Evolutionary conservation across 2,888 invertebrate genomes (phyloP).

Genomic region (Stenurella melanura): DNA sequence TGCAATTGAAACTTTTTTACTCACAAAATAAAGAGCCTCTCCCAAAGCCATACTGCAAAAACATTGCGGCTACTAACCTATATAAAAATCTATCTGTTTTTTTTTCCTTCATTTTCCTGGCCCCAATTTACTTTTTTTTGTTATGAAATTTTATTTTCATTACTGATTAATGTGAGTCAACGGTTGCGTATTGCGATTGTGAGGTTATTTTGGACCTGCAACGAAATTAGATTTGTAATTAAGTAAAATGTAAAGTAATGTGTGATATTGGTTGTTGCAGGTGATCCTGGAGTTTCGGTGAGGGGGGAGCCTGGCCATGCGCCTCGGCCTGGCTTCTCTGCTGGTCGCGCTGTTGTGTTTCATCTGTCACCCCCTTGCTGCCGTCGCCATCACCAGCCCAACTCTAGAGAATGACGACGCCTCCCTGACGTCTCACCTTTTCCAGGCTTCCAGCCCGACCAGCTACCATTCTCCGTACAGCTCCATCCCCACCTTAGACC

Average conservation of each 20-base stretch:
- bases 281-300: constrained; percentile 69
- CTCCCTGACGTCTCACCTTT: constrained; percentile 24
- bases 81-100: too few relatives aligned
- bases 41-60: too few relatives aligned
- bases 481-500: constrained; percentile 11
- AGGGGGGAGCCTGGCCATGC: constrained; percentile 78
- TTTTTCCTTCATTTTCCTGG: too few relatives aligned
- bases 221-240: too few relatives aligned
- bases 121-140: too few relatives aligned
- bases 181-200: too few relatives aligned
- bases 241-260: constrained; percentile 26
- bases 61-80: too few relatives aligned
- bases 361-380: constrained; percentile 49
- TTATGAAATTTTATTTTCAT: too few relatives aligned
- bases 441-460: constrained; percentile 42
- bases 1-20: too few relatives aligned
- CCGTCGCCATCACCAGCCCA: constrained; percentile 54
- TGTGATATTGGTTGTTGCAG: constrained; percentile 57
- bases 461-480: constrained; percentile 32
- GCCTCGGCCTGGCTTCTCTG: constrained; percentile 76
- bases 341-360: constrained; percentile 73
- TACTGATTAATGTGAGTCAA: too few relatives aligned
- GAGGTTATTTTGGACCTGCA: too few relatives aligned
- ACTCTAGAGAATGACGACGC: constrained; percentile 38
- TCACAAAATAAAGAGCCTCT: too few relatives aligned